Base-by-base conservation (phyloP, 2,888 invertebrate genomes). In the Phasia obesa region DNA sequence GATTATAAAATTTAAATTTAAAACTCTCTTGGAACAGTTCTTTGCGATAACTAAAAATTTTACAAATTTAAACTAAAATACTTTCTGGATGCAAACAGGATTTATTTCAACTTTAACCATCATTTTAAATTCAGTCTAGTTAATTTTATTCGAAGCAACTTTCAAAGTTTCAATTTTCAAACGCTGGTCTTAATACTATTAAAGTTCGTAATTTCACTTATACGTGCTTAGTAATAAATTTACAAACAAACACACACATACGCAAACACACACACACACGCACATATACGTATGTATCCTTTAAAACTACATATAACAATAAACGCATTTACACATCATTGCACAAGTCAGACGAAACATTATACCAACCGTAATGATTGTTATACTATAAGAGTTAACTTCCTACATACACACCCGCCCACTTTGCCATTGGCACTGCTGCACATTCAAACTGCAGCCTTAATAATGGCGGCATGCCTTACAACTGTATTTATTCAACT, bases 241-340 rank as follows among this genome's bases (percentile, higher is more conserved):
- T 4, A 38, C 11, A 51, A 6, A 13, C 13, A 17, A 44, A 9
- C n/a, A 57, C 17, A n/a, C n/a, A n/a, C n/a, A n/a, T n/a, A n/a
- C n/a, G n/a, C n/a, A n/a, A n/a, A n/a, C n/a, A n/a, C n/a, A 23
- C 2, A n/a, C 4, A 31, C 21, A 65, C 17, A 19, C 15, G 3
- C 11, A 57, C 21, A n/a, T 4, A 17, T 15, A 47, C 38, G 23
- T 31, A 5, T 15, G 23, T 51, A 67, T 27, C 27, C 47, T 31
- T 42, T 67, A 60, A 71, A 78, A 71, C 57, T n/a, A n/a, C n/a
- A n/a, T n/a, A n/a, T 31, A 35, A 35, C 35, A 79, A 78, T 71
- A 71, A 65, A 79, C 67, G 51, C 64, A 64, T 67, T 81, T 77
- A 31, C 71, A 73, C 81, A 62, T 81, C 67, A 73, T 71, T 77